Evolutionary conservation across 2,797 vertebrate species (phyloP).

Genomic region (Pogoniulus pusillus): DNA sequence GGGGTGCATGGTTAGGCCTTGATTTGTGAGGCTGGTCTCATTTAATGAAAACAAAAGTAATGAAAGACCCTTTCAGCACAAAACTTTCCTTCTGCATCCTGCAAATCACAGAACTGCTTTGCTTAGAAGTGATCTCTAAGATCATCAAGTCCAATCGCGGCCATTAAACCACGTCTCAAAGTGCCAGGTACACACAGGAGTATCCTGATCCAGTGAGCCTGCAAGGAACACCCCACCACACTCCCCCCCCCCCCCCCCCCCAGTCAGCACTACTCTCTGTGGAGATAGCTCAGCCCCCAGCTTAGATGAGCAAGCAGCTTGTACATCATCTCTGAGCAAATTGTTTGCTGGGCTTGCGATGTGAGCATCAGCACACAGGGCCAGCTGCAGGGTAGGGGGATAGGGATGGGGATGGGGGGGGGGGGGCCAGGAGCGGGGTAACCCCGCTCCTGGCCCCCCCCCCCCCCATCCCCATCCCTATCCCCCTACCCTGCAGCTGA

Average conservation of each 20-base stretch:
- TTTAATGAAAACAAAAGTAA: too few species aligned
- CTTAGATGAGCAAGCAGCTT: conserved; percentile 39
- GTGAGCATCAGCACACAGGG: neutral
- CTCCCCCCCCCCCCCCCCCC: neutral
- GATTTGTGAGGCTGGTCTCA: too few species aligned
- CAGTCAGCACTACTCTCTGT: neutral
- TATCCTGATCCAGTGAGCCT: neutral
- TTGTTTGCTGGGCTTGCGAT: neutral
- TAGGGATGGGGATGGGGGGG: neutral
- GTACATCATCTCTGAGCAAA: conserved; percentile 16
- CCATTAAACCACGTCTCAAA: too few species aligned
- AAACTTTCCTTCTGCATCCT: too few species aligned
- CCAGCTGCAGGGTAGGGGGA: neutral
- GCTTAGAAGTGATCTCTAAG: too few species aligned
- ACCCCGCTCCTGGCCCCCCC: neutral
- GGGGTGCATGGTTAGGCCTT: too few species aligned
- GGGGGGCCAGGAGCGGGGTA: fast-evolving
- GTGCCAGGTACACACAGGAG: too few species aligned
- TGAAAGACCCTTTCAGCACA: too few species aligned
- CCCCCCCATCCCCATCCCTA: neutral
- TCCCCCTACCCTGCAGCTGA: neutral
- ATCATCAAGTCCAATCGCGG: too few species aligned
- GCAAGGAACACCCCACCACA: neutral
- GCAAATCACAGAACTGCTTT: too few species aligned
- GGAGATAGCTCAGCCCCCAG: neutral